A percentile compares a stretch with the other conserved stretches of the same genome.
Evolutionary conservation across 2,113 vertebrate species (phyloP).

Genomic region (Tragelaphus imberbis): DNA sequence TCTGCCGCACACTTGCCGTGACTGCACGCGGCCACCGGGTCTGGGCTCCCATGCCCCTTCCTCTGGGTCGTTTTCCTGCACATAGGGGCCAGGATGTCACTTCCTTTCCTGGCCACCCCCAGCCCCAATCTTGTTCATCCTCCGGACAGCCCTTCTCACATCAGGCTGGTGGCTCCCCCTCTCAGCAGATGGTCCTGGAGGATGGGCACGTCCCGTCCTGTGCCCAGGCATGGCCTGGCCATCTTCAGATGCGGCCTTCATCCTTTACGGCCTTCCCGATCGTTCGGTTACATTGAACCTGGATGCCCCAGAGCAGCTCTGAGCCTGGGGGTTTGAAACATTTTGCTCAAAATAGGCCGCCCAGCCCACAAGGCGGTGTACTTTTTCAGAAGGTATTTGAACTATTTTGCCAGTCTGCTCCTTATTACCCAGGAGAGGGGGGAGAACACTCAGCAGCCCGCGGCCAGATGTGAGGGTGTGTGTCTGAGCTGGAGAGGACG

Average conservation of each 20-base stretch:
- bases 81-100: accelerated
- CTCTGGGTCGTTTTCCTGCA: background rate
- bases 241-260: accelerated
- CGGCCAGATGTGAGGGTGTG: constrained; percentile 51
- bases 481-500: background rate
- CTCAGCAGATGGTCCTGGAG: background rate
- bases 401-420: constrained; percentile 60
- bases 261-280: background rate
- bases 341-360: constrained; percentile 44
- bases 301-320: background rate
- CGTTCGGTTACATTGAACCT: background rate
- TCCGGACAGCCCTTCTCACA: accelerated
- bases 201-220: background rate
- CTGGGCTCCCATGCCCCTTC: background rate
- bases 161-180: accelerated
- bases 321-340: constrained; percentile 15
- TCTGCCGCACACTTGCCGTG: background rate
- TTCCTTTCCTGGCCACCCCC: background rate
- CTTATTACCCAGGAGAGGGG: constrained; percentile 45
- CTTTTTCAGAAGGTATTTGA: constrained; percentile 58
- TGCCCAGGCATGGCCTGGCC: accelerated
- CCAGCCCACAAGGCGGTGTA: background rate
- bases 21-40: accelerated
- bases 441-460: constrained; percentile 16
- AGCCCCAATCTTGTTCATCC: background rate